phyloP scores from a whole-genome alignment of 2,797 vertebrate species.

The Spea hammondii region DNA sequence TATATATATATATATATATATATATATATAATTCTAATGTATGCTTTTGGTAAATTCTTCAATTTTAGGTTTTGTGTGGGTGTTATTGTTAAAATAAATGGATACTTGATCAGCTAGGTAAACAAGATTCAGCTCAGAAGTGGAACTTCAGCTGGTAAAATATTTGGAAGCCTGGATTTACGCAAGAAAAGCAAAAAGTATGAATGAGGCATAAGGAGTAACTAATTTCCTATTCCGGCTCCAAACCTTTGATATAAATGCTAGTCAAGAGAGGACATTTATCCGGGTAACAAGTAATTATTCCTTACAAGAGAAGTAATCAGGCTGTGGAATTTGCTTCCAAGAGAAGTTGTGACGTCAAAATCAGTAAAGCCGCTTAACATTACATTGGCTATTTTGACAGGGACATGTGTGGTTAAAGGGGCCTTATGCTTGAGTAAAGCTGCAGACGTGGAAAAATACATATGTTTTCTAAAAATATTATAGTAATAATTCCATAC shows the following conservation, averaged over 20 bases:
- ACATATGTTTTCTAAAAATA: neutral
- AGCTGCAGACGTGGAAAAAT: conserved; percentile 7
- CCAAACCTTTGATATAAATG: conserved; percentile 1
- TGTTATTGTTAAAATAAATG: neutral
- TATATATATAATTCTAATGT: too few species aligned
- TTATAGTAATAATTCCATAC: too few species aligned
- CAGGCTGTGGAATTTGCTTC: conserved; percentile 37
- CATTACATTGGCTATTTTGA: conserved; percentile 36
- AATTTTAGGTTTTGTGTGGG: neutral
- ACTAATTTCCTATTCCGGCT: neutral
- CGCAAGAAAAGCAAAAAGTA: neutral
- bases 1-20: too few species aligned
- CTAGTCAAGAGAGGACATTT: conserved; percentile 30
- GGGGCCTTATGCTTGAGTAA: conserved; percentile 1
- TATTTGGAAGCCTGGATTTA: conserved; percentile 12
- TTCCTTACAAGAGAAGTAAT: conserved; percentile 34
- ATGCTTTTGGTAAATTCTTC: too few species aligned
- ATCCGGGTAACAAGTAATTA: conserved; percentile 25
- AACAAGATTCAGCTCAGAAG: conserved; percentile 1
- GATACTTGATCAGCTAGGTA: neutral
- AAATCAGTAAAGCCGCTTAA: conserved; percentile 40
- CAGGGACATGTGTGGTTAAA: conserved; percentile 28
- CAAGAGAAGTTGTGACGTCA: conserved; percentile 42
- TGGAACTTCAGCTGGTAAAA: conserved; percentile 21
- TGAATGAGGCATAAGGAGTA: neutral